phyloP scores from a whole-genome alignment of 2,113 vertebrate genomes.

The Odontophorus gujanensis region DNA sequence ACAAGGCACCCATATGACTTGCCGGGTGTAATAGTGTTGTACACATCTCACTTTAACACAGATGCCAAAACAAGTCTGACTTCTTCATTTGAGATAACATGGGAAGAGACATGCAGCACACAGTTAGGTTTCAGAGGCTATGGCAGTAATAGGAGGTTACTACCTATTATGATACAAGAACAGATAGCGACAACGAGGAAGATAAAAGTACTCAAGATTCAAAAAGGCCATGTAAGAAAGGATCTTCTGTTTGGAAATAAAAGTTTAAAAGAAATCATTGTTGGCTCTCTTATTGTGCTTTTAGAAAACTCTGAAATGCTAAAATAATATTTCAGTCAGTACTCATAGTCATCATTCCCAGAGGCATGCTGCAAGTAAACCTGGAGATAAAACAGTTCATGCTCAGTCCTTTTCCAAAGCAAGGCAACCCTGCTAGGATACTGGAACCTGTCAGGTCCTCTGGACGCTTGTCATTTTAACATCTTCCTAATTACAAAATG shows the following conservation, averaged over 20 bases:
- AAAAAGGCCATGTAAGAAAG: neutral
- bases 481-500: neutral
- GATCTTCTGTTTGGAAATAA: neutral
- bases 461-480: neutral
- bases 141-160: neutral
- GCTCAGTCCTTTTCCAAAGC: neutral
- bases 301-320: neutral
- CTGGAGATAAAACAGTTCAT: neutral
- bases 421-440: neutral
- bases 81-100: neutral
- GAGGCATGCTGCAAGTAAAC: neutral
- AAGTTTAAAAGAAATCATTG: neutral
- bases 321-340: neutral
- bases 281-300: neutral
- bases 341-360: neutral
- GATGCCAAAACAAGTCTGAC: slow-evolving; percentile 35
- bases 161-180: neutral
- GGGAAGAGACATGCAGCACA: neutral
- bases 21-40: slow-evolving; percentile 31
- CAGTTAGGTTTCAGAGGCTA: neutral
- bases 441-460: neutral
- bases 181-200: accelerated
- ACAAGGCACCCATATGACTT: slow-evolving; percentile 45
- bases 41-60: slow-evolving; percentile 32
- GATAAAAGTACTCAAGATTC: neutral